phyloP scores from a whole-genome alignment of 2,888 invertebrate genomes.

The Drosophila atripex region DNA sequence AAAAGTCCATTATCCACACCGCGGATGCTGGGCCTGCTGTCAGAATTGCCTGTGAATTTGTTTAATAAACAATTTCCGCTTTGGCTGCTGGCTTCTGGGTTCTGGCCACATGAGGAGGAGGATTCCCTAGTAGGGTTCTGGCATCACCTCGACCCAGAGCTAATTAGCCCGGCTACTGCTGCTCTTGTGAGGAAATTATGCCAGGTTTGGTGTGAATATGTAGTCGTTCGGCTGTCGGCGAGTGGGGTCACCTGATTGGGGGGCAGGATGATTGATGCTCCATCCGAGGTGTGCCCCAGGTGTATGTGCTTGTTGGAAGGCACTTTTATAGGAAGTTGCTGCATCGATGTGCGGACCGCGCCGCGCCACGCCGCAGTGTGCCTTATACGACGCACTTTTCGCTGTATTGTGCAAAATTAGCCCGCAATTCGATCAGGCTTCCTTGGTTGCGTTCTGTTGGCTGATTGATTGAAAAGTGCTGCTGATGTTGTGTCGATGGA shows the following conservation, averaged over 20 bases:
- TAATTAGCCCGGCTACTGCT: slow-evolving; percentile 53
- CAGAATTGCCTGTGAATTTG: slow-evolving; percentile 56
- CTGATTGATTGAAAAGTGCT: slow-evolving; percentile 58
- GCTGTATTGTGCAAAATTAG: slow-evolving; percentile 61
- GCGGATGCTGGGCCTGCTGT: slow-evolving; percentile 1
- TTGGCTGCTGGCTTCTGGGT: slow-evolving; percentile 49
- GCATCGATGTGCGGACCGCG: slow-evolving; percentile 59
- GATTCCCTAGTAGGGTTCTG: slow-evolving; percentile 16
- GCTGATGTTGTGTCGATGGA: slow-evolving; percentile 33
- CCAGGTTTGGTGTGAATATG: slow-evolving; percentile 63
- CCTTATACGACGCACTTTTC: slow-evolving; percentile 51
- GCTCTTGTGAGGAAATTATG: slow-evolving; percentile 53
- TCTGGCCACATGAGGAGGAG: slow-evolving; percentile 33
- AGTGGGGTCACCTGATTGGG: slow-evolving; percentile 6
- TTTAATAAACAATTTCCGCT: slow-evolving; percentile 77
- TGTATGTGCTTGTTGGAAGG: slow-evolving; percentile 14
- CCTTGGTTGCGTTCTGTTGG: slow-evolving; percentile 34
- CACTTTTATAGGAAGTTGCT: slow-evolving; percentile 58
- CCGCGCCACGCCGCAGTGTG: slow-evolving; percentile 32
- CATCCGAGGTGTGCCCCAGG: slow-evolving; percentile 41
- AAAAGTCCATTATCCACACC: slow-evolving; percentile 62
- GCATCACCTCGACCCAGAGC: slow-evolving; percentile 7
- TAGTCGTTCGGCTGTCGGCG: slow-evolving; percentile 10
- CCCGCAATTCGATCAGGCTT: slow-evolving; percentile 61
- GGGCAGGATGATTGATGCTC: slow-evolving; percentile 42